A percentile compares a stretch with the other conserved stretches of the same genome.
phyloP scores from a whole-genome alignment of 2,888 invertebrate species.

The Marronus borbonicus region DNA sequence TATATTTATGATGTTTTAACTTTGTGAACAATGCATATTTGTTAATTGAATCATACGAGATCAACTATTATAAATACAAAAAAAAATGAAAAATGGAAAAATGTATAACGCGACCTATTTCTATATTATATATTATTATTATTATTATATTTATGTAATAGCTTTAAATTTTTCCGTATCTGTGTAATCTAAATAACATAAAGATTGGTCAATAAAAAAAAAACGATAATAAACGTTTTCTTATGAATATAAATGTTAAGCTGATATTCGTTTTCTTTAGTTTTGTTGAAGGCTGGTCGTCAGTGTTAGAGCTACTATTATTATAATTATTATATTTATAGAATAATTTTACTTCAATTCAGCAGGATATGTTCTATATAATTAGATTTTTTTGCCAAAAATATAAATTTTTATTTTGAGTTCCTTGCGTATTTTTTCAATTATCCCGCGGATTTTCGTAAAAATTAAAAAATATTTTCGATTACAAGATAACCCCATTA shows the following conservation, averaged over 20 bases:
- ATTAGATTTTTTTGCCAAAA: conserved; percentile 31
- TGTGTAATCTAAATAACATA: conserved; percentile 58
- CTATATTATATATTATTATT: conserved; percentile 42
- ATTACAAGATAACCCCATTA: too few relatives aligned
- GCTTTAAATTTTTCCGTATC: conserved; percentile 62
- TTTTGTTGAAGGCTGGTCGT: neutral
- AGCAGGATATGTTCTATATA: conserved; percentile 21
- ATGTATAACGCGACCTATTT: conserved; percentile 54
- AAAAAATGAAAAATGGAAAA: neutral
- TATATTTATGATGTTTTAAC: conserved; percentile 52
- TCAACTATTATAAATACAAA: neutral
- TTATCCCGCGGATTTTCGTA: too few relatives aligned
- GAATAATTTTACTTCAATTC: conserved; percentile 36
- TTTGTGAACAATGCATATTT: conserved; percentile 47
- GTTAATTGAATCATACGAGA: neutral
- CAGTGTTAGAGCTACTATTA: neutral
- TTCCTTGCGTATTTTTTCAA: neutral
- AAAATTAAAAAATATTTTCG: too few relatives aligned
- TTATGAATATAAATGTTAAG: conserved; percentile 48
- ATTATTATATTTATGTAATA: conserved; percentile 58
- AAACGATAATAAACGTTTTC: conserved; percentile 57
- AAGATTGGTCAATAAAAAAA: conserved; percentile 55
- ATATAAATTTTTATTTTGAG: conserved; percentile 45
- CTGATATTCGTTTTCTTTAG: conserved; percentile 36
- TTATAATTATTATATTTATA: conserved; percentile 43